A percentile compares a stretch with the other conserved stretches of the same genome.
phyloP scores from a whole-genome alignment of 2,888 invertebrate genomes.

The Spatulosminthurus flaviceps region DNA sequence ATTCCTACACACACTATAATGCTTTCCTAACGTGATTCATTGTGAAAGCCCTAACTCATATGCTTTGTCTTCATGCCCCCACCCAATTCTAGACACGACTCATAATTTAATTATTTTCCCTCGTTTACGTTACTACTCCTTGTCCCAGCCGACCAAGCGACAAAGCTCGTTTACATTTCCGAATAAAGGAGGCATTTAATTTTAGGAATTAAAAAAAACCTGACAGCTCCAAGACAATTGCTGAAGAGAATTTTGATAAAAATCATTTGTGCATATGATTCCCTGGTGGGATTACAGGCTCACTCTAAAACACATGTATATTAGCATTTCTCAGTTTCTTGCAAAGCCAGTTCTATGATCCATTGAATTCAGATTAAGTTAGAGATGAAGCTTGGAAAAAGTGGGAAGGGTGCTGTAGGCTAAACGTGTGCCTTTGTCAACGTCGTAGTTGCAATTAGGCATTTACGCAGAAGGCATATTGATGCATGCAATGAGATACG shows the following conservation, averaged over 20 bases:
- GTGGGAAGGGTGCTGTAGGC: not conserved
- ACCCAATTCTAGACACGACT: constrained; percentile 20
- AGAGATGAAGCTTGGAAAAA: not conserved
- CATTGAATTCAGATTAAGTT: not conserved
- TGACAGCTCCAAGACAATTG: not conserved
- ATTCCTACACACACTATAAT: not conserved
- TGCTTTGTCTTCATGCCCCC: constrained; percentile 4
- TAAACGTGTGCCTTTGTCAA: not conserved
- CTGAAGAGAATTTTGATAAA: not conserved
- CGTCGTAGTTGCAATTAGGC: not conserved
- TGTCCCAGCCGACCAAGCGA: not conserved
- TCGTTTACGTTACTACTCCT: not conserved
- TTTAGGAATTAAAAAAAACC: not conserved
- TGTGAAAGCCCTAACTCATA: constrained; percentile 5
- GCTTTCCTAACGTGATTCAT: constrained; percentile 8
- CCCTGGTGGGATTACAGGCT: too few relatives aligned
- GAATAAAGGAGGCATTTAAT: not conserved
- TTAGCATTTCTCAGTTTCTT: too few relatives aligned
- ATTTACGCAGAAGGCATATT: not conserved
- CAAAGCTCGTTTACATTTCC: not conserved
- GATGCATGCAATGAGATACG: not conserved
- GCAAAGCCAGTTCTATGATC: too few relatives aligned
- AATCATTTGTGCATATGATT: not conserved
- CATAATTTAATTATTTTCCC: constrained; percentile 23
- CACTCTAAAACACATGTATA: too few relatives aligned